phyloP scores from a whole-genome alignment of 2,113 vertebrate species.

The Nothocercus nigrocapillus region DNA sequence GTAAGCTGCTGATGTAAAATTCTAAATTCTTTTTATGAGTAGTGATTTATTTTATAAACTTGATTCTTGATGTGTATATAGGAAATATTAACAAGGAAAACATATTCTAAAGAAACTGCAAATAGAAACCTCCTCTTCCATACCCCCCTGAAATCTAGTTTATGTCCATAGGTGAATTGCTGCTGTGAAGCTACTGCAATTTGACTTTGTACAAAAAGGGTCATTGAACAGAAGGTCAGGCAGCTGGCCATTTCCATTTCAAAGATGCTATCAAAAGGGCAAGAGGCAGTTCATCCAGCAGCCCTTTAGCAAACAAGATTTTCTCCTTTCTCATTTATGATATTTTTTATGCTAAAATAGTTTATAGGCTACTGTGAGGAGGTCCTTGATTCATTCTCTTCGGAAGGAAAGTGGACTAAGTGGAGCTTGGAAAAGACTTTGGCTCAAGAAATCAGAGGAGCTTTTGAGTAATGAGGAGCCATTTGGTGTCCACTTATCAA shows the following conservation, averaged over 20 bases:
- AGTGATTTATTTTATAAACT: slow-evolving; percentile 52
- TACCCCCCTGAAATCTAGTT: slow-evolving; percentile 72
- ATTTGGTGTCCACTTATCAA: slow-evolving; percentile 85
- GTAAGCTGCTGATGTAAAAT: slow-evolving; percentile 19
- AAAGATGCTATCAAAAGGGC: slow-evolving; percentile 91
- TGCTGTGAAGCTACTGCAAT: slow-evolving; percentile 82
- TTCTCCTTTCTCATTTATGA: slow-evolving; percentile 86
- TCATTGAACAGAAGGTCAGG: slow-evolving; percentile 96
- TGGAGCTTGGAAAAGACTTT: slow-evolving; percentile 79
- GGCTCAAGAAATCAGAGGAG: slow-evolving; percentile 81
- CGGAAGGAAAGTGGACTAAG: slow-evolving; percentile 77
- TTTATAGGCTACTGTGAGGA: slow-evolving; percentile 81
- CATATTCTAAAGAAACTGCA: slow-evolving; percentile 47
- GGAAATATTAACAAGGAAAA: not conserved
- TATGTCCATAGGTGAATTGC: slow-evolving; percentile 85
- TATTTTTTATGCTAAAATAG: slow-evolving; percentile 86
- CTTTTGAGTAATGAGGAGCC: slow-evolving; percentile 86
- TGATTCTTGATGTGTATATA: not conserved
- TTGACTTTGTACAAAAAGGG: slow-evolving; percentile 93
- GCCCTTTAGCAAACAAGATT: slow-evolving; percentile 86
- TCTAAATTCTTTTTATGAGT: slow-evolving; percentile 7
- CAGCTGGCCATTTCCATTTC: slow-evolving; percentile 99
- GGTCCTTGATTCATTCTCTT: slow-evolving; percentile 84
- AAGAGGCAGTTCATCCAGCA: slow-evolving; percentile 84
- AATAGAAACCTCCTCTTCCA: slow-evolving; percentile 46